Base-by-base conservation (phyloP, 2,113 vertebrate species). In the Noturus placidus region DNA sequence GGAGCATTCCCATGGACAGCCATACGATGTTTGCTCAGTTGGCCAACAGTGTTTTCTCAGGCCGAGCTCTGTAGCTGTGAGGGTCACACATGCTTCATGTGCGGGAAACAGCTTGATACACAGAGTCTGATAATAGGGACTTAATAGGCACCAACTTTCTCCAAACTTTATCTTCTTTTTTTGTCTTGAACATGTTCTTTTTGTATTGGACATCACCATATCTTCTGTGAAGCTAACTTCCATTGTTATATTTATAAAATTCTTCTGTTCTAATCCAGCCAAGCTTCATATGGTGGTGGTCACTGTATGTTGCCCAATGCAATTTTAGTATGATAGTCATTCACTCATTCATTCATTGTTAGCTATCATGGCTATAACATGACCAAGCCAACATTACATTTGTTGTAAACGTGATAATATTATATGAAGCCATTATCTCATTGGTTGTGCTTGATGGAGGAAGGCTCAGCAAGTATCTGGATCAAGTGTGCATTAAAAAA, bases 1-100 rank as follows among this genome's bases (percentile, higher is more conserved):
- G 46, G 76, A 82, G 50, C 88, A 82, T 87, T 89, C 88, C 85
- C 57, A 35, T 87, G 89, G 87, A 30, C 85, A 56, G 42, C 65
- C 27, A 79, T 82, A 70, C 88, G 50, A 87, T 90, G 90, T 90
- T 91, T 90, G 89, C 82, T 88, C 90, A 91, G 86, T 89, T 89
- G 90, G 86, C 63, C 33, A 52, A 56, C 42, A 14, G 78, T 89
- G 74, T 91, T 87, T 89, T 83, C 76, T 86, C 86, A 87, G 86
- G 88, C 61, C 67, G 46, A 38, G 86, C 69, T 65, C 67, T 87
- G 70, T 79, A 46, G 72, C 38, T 56, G 22, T 81, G 57, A 19
- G 46, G 74, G 85, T 77, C 86, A 89, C 88, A 88, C 52, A 89
- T 30, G 61, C 59, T 78, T 86, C 13, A 30, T 10, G 19, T 57